Base-by-base conservation (phyloP, 2,888 invertebrate species). In the Aphrophora alni region DNA sequence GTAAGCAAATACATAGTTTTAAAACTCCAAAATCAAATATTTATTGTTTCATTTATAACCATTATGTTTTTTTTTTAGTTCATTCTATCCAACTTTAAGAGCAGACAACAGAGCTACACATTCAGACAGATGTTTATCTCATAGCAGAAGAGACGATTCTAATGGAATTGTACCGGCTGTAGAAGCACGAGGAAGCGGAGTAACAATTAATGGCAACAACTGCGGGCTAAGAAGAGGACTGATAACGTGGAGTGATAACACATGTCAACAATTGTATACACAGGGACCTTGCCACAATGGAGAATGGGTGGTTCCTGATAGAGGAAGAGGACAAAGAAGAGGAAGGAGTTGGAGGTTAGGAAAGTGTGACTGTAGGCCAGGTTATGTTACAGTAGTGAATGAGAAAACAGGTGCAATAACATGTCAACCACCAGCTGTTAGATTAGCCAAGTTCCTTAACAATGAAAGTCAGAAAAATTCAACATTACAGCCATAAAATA, bases 191-290 rank as follows among this genome's bases (percentile, higher is more conserved):
- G 75, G 77, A 21, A 71, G n/a, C 59, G 17, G 24, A 71, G 27
- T 27, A 70, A 27, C 75, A 59, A 59, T 17, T 27, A 59, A 12
- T n/a, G 25, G 12, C 44, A 72, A 27, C 72, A 81, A 80, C 26
- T 85, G 85, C 59, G 83, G 83, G 0, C 78, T 83, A 25, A 83
- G 83, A 73, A 81, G 85, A 4, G 85, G 85, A 0, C 91, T 92
- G 86, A 93, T 93, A 27, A 80, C 83, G n/a, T 86, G 85, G 0
- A 88, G 91, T 5, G 92, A 93, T 82, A 91, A 92, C 14, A 91
- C 91, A n/a, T 96, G 96, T 87, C 92, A 94, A 87, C 93, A 93
- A 84, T 89, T 96, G 24, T 94, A 95, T 87, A 92, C 93, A 0
- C 93, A 93, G 84, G 96, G 95, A 0, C 95, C 95, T 0, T 96